phyloP scores from a whole-genome alignment of 2,113 vertebrate species.

The Pogona vitticeps region DNA sequence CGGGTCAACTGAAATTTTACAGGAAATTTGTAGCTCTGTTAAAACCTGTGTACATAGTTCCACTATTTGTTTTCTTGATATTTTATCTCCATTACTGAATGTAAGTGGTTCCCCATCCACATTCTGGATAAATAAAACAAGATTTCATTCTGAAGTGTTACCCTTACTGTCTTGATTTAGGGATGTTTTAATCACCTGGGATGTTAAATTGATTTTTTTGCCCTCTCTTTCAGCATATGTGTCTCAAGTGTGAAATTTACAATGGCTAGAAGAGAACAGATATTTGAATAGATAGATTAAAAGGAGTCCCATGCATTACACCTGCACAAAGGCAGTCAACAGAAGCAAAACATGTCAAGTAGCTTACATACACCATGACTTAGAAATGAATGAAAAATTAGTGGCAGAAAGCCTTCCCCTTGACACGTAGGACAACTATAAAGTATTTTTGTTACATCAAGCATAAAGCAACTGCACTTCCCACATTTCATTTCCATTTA shows the following conservation, averaged over 20 bases:
- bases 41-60: not conserved
- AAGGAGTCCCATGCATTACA: not conserved
- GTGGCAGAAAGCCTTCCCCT: not conserved
- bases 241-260: not conserved
- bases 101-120: not conserved
- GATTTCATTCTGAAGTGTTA: not conserved
- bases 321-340: not conserved
- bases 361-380: too few species aligned
- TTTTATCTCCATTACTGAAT: not conserved
- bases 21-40: not conserved
- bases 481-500: not conserved
- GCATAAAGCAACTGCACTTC: not conserved
- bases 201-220: not conserved
- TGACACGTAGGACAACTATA: not conserved
- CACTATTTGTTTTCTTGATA: not conserved
- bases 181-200: not conserved
- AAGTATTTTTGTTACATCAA: not conserved
- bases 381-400: not conserved
- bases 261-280: not conserved
- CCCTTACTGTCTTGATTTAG: not conserved
- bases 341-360: not conserved
- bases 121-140: not conserved
- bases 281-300: not conserved
- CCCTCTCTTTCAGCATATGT: not conserved
- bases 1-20: conserved; percentile 10